These are phyloP conservation scores for Hyalella azteca DNA, from an alignment of 2,888 invertebrate species.

Conservation along the genomic window DNA sequence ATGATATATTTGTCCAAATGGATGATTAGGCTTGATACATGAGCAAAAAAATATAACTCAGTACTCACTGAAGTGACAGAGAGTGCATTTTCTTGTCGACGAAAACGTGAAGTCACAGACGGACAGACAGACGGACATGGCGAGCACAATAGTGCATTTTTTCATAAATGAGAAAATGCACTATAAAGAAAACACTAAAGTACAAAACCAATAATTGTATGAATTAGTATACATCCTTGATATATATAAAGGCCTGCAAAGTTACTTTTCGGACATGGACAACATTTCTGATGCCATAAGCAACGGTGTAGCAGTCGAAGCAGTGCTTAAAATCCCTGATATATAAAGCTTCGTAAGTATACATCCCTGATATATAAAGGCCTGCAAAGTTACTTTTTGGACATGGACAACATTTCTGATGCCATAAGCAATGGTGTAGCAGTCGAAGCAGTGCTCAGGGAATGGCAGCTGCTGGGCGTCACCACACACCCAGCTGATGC, in stretches of 20 bases:
- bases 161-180: no score
- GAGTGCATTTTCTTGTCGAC: no score
- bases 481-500: conserved; percentile 68
- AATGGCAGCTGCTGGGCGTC: conserved; percentile 88
- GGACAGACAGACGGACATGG: no score
- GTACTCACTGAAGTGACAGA: no score
- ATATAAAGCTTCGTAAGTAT: not conserved
- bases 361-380: not conserved
- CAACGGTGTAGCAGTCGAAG: conserved; percentile 93
- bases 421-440: conserved; percentile 97
- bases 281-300: conserved; percentile 95
- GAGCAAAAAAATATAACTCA: no score
- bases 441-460: conserved; percentile 77
- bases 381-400: conserved; percentile 66
- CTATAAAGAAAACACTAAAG: no score
- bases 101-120: no score
- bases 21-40: no score
- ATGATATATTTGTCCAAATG: no score
- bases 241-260: not conserved
- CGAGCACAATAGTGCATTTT: no score
- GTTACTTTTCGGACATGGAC: conserved; percentile 82
- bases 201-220: no score
- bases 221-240: no score
- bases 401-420: conserved; percentile 93
- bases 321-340: conserved; percentile 67